phyloP scores from a whole-genome alignment of 2,888 invertebrate species.

The Pimpla rufipes region DNA sequence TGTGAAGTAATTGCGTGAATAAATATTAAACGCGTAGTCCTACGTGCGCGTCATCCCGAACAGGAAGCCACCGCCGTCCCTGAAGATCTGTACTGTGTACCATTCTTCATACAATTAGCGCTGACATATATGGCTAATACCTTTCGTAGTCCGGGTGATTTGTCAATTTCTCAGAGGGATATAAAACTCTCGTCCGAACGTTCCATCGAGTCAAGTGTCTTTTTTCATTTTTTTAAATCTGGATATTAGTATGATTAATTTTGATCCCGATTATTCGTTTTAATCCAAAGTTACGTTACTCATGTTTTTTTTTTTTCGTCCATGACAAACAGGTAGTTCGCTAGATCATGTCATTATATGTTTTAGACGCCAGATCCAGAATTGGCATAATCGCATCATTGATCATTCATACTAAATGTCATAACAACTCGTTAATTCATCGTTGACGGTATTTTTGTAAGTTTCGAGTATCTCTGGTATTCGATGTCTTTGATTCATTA shows the following conservation, averaged over 20 bases:
- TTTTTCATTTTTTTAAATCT: slow-evolving; percentile 29
- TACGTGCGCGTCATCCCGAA: slow-evolving; percentile 45
- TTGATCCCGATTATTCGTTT: slow-evolving; percentile 23
- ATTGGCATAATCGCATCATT: slow-evolving; percentile 54
- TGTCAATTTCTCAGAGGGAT: slow-evolving; percentile 39
- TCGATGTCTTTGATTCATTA: slow-evolving; percentile 6
- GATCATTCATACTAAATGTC: slow-evolving; percentile 42
- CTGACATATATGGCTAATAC: slow-evolving; percentile 37
- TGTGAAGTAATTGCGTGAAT: slow-evolving; percentile 69
- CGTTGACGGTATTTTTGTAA: slow-evolving; percentile 32
- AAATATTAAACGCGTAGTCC: slow-evolving; percentile 63
- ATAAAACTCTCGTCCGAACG: slow-evolving; percentile 62
- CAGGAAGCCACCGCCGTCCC: slow-evolving; percentile 56
- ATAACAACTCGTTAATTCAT: slow-evolving; percentile 34
- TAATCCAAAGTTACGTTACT: neutral
- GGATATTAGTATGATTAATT: slow-evolving; percentile 40
- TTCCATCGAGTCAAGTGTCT: slow-evolving; percentile 41
- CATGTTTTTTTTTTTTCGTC: slow-evolving; percentile 30
- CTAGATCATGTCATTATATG: slow-evolving; percentile 18
- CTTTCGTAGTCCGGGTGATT: slow-evolving; percentile 11
- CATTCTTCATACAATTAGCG: slow-evolving; percentile 2
- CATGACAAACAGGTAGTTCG: slow-evolving; percentile 28
- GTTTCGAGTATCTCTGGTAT: neutral
- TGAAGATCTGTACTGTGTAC: slow-evolving; percentile 56
- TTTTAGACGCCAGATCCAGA: neutral